Conservation (phyloP, 1,140 invertebrate genomes). For the Ceratina calcarata region DNA sequence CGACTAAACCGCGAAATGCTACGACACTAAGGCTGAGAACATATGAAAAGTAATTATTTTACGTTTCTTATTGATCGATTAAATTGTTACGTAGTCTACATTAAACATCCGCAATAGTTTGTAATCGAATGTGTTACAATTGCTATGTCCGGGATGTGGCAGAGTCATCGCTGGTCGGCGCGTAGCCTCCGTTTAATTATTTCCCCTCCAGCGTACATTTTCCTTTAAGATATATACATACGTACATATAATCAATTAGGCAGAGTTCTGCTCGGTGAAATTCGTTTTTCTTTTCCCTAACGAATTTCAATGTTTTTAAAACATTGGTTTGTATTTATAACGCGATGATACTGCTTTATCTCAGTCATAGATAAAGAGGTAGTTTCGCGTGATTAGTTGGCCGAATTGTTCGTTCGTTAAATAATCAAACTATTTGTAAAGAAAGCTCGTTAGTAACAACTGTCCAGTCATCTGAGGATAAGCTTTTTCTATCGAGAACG, state of each 20-base stretch:
- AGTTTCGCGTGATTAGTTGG: slow-evolving; percentile 45
- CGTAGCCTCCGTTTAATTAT: background rate
- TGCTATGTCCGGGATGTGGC: slow-evolving; percentile 37
- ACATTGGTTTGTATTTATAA: background rate
- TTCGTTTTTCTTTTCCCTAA: slow-evolving; percentile 9
- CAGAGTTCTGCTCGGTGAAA: background rate
- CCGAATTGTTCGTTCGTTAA: slow-evolving; percentile 8
- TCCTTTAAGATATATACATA: background rate
- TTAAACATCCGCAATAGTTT: slow-evolving; percentile 57
- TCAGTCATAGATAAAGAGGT: slow-evolving; percentile 40
- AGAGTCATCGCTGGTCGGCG: slow-evolving; percentile 13
- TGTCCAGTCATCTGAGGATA: background rate
- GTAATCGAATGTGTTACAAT: slow-evolving; percentile 53
- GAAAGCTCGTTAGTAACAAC: background rate
- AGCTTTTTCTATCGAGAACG: background rate
- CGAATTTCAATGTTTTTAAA: slow-evolving; percentile 10
- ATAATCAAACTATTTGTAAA: background rate
- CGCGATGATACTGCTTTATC: slow-evolving; percentile 38
- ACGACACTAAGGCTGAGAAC: slow-evolving; percentile 54
- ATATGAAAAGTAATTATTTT: slow-evolving; percentile 52
- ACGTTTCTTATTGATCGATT: slow-evolving; percentile 54
- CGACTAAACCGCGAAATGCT: slow-evolving; percentile 42
- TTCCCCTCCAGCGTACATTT: background rate
- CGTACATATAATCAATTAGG: slow-evolving; percentile 1
- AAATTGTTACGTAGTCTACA: slow-evolving; percentile 62